phyloP scores from a whole-genome alignment of 2,113 vertebrate species.

The Gymnogyps californianus region DNA sequence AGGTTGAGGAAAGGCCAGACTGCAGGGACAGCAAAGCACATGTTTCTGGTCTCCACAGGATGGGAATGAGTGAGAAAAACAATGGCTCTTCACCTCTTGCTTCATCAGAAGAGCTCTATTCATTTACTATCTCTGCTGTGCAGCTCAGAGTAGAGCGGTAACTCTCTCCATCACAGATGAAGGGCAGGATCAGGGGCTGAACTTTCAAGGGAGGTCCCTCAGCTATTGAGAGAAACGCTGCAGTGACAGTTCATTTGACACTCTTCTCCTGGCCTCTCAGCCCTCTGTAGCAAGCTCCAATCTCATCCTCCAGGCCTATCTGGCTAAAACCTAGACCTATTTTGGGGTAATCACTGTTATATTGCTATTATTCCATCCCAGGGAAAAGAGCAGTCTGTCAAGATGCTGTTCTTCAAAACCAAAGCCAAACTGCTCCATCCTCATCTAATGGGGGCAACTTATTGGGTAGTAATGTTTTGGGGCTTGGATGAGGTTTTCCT shows the following conservation, averaged over 20 bases:
- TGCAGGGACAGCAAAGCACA: conserved; percentile 52
- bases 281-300: neutral
- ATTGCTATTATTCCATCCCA: neutral
- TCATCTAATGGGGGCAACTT: neutral
- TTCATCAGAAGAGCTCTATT: neutral
- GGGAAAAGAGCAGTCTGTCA: neutral
- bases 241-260: neutral
- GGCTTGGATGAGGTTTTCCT: neutral
- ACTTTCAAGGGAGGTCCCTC: neutral
- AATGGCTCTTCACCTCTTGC: conserved; percentile 45
- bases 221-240: neutral
- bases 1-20: conserved; percentile 66
- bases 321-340: neutral
- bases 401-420: neutral
- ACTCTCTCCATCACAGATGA: neutral
- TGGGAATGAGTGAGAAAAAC: conserved; percentile 36
- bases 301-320: neutral
- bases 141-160: neutral
- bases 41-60: conserved; percentile 55
- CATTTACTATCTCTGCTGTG: neutral
- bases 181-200: neutral
- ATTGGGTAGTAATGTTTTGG: neutral
- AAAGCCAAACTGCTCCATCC: neutral
- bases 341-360: neutral
- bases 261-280: neutral